Base-by-base conservation (phyloP, 1,140 invertebrate genomes). In the Scaptomyza montana region DNA sequence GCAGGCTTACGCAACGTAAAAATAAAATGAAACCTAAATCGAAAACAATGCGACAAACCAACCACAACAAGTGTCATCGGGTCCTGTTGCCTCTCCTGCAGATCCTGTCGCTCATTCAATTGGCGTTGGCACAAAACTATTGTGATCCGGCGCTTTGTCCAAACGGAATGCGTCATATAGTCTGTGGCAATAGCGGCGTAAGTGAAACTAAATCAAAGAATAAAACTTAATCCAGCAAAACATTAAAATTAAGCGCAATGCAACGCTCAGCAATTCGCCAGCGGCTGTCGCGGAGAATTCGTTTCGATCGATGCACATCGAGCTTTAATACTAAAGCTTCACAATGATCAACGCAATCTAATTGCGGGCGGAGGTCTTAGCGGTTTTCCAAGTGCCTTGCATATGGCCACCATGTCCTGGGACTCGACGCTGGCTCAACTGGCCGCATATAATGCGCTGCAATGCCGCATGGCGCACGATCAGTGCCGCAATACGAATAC, bases 401-500 rank as follows among this genome's bases (percentile, higher is more conserved):
- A 79, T 10, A 90, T 90, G 87, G 89, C 55, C 13, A 87, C 77
- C 5, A 84, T 90, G 76, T 21, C 39, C 41, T 90, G 87, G 87
- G 87, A 90, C 28, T 0, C 66, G 0, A 63, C 54, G 0, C 45
- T 90, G 54, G 82, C 87, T 30, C 67, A 73, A 9, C 1, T 90
- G 53, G 82, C 87, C 5, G 67, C 82, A 46, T 90, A 89, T 39
- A 90, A 90, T 43, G 60, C 69, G 12, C 63, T 90, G 43, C 82
- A 84, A 21, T 90, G 87, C 47, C 76, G 73, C n/a, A 77, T 90
- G 78, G 89, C 78, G 1, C 87, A 90, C 41, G 87, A 90, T n/a
- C 59, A 89, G 56, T 90, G 87, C 46, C 82, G 87, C 25, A 90
- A 90, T 10, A 90, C 87, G 19, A 61, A 80, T n/a, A 71, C 67